A percentile compares a stretch with the other conserved stretches of the same genome.
Conservation (phyloP, 2,797 vertebrate species). For the Loris lydekkerianus region DNA sequence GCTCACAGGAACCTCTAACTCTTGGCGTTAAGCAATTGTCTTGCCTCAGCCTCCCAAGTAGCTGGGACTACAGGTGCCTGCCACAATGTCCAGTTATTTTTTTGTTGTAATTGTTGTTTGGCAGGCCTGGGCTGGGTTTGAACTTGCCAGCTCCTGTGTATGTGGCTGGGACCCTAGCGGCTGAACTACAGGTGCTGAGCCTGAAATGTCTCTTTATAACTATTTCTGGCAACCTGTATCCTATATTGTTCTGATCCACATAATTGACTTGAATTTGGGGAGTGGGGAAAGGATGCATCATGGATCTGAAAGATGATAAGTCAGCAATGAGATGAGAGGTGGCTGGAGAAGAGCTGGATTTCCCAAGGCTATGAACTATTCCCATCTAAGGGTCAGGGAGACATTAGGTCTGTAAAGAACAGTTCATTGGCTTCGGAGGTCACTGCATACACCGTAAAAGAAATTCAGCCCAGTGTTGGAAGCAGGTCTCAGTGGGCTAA, state of each 20-base stretch:
- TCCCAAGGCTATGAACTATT: not conserved
- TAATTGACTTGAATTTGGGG: not conserved
- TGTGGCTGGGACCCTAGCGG: too few relatives aligned
- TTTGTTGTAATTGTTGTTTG: too few relatives aligned
- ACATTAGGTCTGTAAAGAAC: not conserved
- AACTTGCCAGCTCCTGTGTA: too few relatives aligned
- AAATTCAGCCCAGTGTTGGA: not conserved
- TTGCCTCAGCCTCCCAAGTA: too few relatives aligned
- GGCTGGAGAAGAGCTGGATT: not conserved
- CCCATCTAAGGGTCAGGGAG: not conserved
- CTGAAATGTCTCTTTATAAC: not conserved
- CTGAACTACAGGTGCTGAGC: too few relatives aligned
- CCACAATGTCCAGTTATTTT: too few relatives aligned
- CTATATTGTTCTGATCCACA: not conserved
- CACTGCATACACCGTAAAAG: not conserved
- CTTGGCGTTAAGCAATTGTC: too few relatives aligned
- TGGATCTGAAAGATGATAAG: not conserved
- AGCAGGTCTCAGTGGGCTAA: not conserved
- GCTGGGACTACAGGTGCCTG: too few relatives aligned
- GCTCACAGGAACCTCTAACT: too few relatives aligned
- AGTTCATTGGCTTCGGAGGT: not conserved
- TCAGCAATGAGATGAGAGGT: not conserved
- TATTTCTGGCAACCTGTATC: not conserved
- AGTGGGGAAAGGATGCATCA: fast-evolving
- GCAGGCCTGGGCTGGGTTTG: too few relatives aligned